Base-by-base conservation (phyloP, 2,113 vertebrate species). In the Menura novaehollandiae region DNA sequence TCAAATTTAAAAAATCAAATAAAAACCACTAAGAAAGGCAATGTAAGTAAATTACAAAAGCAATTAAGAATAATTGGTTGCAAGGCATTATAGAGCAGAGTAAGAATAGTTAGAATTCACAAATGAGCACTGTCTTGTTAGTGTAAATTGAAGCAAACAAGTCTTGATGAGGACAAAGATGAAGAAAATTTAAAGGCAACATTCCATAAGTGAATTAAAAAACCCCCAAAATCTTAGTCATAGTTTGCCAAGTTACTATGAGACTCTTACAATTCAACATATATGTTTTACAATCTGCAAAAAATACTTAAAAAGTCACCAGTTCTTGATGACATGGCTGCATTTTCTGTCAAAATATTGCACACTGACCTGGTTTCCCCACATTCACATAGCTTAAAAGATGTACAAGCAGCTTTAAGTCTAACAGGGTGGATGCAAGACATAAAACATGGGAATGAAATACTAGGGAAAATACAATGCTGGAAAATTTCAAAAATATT, bases 371-470 rank as follows among this genome's bases (percentile, higher is more conserved):
- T 55, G 19, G 4, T 35, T 91, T 62, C n/a, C 46, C 22, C 43
- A 63, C 21, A 59, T 24, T 62, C n/a, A n/a, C 32, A 66, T 58
- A 89, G 39, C 46, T 85, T 59, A 63, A 53, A 85, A 85, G 71
- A 79, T 64, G 76, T 26, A 89, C 80, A 80, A 93, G 67, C 62
- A 93, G 62, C 68, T 85, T 62, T 83, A 83, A 51, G 22, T n/a
- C 30, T 66, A 80, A 79, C 26, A 56, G n/a, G 10, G 39, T 41
- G 33, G 58, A 74, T 56, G 18, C 6, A 80, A 71, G 35, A 75
- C 39, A 88, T 13, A 39, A 75, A 76, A 55, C 20, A 72, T 1
- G 0, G 39, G 49, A 79, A 83, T 60, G 18, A 76, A 76, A 76
- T 72, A 55, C 30, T 43, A 77, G 21, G 68, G 33, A 33, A 84